Percentiles rank a stretch among this genome's conserved stretches.
Conservation (phyloP, 2,113 vertebrate genomes). For the Promerops cafer region DNA sequence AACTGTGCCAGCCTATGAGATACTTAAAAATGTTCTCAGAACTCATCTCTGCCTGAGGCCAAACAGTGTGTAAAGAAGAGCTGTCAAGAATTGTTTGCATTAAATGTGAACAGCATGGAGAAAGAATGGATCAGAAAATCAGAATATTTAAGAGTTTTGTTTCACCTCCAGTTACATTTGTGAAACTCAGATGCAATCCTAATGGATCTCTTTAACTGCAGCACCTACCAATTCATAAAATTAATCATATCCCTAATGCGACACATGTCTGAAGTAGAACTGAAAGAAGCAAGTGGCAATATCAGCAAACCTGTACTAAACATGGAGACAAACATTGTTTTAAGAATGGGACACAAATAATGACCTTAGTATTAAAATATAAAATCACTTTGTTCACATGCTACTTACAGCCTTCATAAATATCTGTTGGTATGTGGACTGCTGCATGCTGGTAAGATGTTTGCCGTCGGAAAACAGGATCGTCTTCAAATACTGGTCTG, state of each 20-base stretch:
- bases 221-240: background rate
- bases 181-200: background rate
- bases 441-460: conserved; percentile 92
- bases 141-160: background rate
- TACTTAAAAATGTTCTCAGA: background rate
- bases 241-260: background rate
- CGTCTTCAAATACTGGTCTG: conserved; percentile 89
- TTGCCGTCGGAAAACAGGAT: conserved; percentile 84
- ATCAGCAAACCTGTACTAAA: background rate
- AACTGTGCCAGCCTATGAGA: background rate
- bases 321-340: background rate
- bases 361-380: background rate
- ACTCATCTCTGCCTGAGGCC: background rate
- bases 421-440: conserved; percentile 97
- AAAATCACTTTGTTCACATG: background rate
- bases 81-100: background rate
- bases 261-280: background rate
- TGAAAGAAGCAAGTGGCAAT: background rate
- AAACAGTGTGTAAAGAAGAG: background rate
- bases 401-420: conserved; percentile 98
- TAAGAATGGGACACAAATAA: background rate
- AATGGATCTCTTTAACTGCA: background rate
- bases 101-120: background rate
- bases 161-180: background rate
- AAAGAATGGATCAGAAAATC: background rate